Percentiles rank a stretch among this genome's conserved stretches.
Evolutionary conservation across 2,888 invertebrate species (phyloP).

Genomic region (Gibbula magus): DNA sequence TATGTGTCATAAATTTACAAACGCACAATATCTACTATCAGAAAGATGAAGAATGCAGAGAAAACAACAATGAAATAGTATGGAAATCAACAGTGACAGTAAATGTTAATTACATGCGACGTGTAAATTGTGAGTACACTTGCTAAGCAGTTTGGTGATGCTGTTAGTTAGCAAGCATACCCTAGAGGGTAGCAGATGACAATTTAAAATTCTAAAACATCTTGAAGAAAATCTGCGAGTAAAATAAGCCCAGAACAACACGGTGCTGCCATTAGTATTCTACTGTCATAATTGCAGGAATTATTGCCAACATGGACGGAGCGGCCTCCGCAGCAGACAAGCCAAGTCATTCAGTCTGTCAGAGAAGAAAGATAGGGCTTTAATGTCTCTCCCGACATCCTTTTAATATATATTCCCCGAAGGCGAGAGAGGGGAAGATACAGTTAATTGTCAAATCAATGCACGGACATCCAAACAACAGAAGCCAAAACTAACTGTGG

Average conservation of each 20-base stretch:
- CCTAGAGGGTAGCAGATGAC: neutral
- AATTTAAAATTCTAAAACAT: slow-evolving; percentile 4
- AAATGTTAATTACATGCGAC: too few species aligned
- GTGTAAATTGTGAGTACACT: too few species aligned
- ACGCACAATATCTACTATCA: too few species aligned
- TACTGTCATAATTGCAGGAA: neutral
- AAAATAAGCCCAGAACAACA: neutral
- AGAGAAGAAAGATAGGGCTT: slow-evolving; percentile 2
- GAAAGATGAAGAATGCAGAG: too few species aligned
- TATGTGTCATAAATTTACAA: too few species aligned
- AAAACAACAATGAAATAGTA: too few species aligned
- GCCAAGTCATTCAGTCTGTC: slow-evolving; percentile 13
- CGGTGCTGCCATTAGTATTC: neutral
- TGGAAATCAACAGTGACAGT: too few species aligned
- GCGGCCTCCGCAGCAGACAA: neutral
- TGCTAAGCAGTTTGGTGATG: too few species aligned
- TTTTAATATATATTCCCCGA: slow-evolving; percentile 11
- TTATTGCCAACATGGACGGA: neutral
- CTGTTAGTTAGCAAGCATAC: neutral
- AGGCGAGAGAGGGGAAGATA: neutral
- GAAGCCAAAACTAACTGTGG: slow-evolving; percentile 8
- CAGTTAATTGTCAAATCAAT: slow-evolving; percentile 21
- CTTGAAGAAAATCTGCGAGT: neutral
- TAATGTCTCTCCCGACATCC: slow-evolving; percentile 18
- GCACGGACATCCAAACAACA: slow-evolving; percentile 6